A percentile compares a stretch with the other conserved stretches of the same genome.
phyloP scores from a whole-genome alignment of 2,113 vertebrate genomes.

The Columbina picui region DNA sequence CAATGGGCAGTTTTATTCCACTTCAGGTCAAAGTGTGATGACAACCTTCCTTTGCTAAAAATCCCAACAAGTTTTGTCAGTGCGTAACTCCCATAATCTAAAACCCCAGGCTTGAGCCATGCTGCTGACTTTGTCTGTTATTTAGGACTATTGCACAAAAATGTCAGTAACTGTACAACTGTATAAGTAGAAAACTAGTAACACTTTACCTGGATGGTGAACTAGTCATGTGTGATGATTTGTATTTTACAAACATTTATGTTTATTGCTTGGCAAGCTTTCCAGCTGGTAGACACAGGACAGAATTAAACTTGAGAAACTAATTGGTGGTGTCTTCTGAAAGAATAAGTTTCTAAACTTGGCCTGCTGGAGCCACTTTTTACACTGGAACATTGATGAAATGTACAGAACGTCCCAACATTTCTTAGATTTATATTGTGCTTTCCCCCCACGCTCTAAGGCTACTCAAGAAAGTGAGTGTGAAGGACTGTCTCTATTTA shows the following conservation, averaged over 20 bases:
- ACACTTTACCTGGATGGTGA: not conserved
- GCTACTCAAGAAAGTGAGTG: not conserved
- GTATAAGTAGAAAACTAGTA: not conserved
- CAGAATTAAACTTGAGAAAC: slow-evolving; percentile 24
- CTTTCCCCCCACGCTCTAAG: not conserved
- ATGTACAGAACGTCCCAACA: not conserved
- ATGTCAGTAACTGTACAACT: not conserved
- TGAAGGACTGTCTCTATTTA: slow-evolving; percentile 37
- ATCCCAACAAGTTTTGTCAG: not conserved
- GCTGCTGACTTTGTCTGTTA: not conserved
- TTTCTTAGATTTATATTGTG: not conserved
- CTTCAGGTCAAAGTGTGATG: not conserved
- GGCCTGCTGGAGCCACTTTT: not conserved
- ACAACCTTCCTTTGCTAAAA: not conserved
- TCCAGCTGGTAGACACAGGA: not conserved
- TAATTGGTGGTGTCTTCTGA: not conserved
- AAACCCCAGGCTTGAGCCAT: not conserved
- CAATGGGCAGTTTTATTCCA: not conserved
- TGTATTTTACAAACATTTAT: not conserved
- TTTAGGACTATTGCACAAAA: not conserved
- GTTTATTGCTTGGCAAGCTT: not conserved
- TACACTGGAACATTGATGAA: not conserved
- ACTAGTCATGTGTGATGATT: not conserved
- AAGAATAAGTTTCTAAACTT: slow-evolving; percentile 8
- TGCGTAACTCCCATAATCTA: not conserved